Evolutionary conservation across 2,888 invertebrate species (phyloP).

Genomic region (Lordiphosa andalusiaca): DNA sequence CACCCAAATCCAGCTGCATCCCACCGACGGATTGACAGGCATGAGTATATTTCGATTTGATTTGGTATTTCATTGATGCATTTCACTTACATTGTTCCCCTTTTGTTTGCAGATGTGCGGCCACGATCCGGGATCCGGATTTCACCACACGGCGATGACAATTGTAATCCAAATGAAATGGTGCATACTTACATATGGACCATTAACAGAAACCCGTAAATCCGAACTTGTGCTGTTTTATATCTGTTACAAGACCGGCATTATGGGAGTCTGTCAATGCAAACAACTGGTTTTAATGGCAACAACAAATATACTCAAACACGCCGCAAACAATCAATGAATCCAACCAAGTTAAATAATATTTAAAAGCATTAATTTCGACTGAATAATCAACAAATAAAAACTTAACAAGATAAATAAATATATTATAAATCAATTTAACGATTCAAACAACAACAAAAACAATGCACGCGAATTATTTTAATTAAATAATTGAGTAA

Average conservation of each 20-base stretch:
- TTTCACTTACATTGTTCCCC: background rate
- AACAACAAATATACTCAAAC: conserved; percentile 32
- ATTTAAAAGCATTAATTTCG: background rate
- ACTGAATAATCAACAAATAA: background rate
- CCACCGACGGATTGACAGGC: no score
- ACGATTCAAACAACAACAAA: no score
- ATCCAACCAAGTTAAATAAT: conserved; percentile 1
- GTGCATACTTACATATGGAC: conserved; percentile 80
- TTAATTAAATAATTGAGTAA: no score
- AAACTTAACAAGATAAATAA: background rate
- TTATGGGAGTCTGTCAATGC: conserved; percentile 81
- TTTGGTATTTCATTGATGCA: background rate
- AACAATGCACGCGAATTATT: no score
- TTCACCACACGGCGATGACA: conserved; percentile 14
- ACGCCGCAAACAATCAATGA: background rate
- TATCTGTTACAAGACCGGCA: conserved; percentile 80
- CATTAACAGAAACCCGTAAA: conserved; percentile 82
- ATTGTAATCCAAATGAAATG: conserved; percentile 53
- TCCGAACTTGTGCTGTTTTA: conserved; percentile 81
- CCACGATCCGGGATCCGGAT: background rate
- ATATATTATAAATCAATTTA: no score
- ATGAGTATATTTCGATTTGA: no score
- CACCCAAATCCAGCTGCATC: no score
- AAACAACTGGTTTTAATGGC: conserved; percentile 78
- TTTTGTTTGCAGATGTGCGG: conserved; percentile 6